These are phyloP conservation scores for Trichogramma evanescens DNA, from an alignment of 2,888 invertebrate species.

Conservation along the genomic window DNA sequence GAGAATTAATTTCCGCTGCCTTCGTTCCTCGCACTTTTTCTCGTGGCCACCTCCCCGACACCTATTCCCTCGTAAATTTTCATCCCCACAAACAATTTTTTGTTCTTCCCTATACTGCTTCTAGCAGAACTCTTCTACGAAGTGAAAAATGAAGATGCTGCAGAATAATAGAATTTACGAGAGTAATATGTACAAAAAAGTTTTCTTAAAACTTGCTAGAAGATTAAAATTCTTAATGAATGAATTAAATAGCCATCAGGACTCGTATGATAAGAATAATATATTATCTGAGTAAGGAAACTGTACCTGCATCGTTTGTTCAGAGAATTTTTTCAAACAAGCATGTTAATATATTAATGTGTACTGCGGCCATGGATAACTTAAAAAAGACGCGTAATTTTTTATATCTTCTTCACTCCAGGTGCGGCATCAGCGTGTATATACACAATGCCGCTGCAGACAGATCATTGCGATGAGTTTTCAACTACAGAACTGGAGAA, in stretches of 20 bases:
- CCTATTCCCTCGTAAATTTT: slow-evolving; percentile 5
- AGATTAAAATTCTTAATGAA: no score
- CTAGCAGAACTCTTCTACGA: neutral
- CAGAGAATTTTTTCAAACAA: no score
- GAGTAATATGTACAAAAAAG: no score
- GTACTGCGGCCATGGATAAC: no score
- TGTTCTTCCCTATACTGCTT: neutral
- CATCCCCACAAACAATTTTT: slow-evolving; percentile 8
- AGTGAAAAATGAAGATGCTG: no score
- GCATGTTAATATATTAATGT: no score
- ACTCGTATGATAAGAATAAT: no score
- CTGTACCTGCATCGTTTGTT: no score
- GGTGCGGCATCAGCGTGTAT: neutral
- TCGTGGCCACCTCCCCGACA: neutral
- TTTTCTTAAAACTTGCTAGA: no score
- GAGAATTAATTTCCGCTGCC: slow-evolving; percentile 16
- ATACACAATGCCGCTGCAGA: slow-evolving; percentile 12
- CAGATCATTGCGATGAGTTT: slow-evolving; percentile 17
- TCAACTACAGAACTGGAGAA: neutral
- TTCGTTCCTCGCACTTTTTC: slow-evolving; percentile 1
- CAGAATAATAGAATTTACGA: no score
- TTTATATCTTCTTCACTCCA: slow-evolving; percentile 13
- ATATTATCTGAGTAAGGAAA: no score
- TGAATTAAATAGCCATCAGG: no score
- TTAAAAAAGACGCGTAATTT: slow-evolving; percentile 6